A percentile compares a stretch with the other conserved stretches of the same genome.
phyloP scores from a whole-genome alignment of 2,888 invertebrate species.

The Alloplasta piceator region DNA sequence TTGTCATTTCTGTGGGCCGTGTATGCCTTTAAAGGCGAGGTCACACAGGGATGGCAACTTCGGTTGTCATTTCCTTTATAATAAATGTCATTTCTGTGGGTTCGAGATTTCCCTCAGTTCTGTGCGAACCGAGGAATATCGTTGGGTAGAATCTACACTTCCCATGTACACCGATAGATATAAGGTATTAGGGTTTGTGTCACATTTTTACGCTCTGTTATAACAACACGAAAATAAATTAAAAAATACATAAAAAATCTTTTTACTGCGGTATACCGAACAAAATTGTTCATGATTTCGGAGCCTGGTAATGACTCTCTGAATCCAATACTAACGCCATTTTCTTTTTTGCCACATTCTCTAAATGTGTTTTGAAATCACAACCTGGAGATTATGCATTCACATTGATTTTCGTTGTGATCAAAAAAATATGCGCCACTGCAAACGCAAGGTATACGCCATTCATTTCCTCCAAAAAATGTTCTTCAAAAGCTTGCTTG shows the following conservation, averaged over 20 bases:
- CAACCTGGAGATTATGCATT: neutral
- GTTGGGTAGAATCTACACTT: constrained; percentile 41
- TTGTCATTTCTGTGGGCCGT: constrained; percentile 80
- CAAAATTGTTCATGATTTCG: no score
- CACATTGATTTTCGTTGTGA: neutral
- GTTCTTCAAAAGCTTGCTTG: neutral
- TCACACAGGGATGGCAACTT: no score
- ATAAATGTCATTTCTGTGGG: constrained; percentile 80
- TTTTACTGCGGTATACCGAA: no score
- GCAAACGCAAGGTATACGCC: neutral
- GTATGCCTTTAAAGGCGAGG: no score
- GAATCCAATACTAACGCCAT: neutral
- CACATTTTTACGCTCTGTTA: no score
- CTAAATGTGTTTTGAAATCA: neutral
- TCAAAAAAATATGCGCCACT: neutral
- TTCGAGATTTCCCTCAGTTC: constrained; percentile 77
- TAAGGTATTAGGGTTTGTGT: constrained; percentile 23
- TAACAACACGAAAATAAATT: no score
- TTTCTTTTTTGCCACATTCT: neutral
- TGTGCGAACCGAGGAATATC: constrained; percentile 38
- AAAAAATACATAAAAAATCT: no score
- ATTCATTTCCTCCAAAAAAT: neutral
- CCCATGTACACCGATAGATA: constrained; percentile 48
- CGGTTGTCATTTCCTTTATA: no score
- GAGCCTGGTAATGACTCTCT: neutral